These are phyloP conservation scores for Xiphydria camelus DNA, from an alignment of 2,888 invertebrate species.

Conservation along the genomic window DNA sequence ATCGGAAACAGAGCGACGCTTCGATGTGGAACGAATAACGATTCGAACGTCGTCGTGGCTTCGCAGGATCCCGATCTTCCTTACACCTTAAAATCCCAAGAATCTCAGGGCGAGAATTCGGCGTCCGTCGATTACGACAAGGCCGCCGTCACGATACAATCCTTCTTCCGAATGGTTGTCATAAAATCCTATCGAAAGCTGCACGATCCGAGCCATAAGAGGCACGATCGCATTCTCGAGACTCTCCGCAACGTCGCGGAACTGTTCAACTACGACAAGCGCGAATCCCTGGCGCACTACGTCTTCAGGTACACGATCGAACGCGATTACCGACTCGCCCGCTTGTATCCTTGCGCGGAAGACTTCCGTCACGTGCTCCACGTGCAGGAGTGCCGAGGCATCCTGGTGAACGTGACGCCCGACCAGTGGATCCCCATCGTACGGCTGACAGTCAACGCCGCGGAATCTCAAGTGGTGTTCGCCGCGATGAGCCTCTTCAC, in stretches of 20 bases:
- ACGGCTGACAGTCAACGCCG: constrained; percentile 27
- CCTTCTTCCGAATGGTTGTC: constrained; percentile 31
- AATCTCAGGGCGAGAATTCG: background rate
- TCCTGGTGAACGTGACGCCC: constrained; percentile 4
- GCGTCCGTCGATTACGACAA: background rate
- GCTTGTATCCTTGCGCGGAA: constrained; percentile 25
- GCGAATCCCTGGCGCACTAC: constrained; percentile 10
- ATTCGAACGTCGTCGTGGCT: background rate
- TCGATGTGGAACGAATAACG: too few relatives aligned
- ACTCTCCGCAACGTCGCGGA: constrained; percentile 22
- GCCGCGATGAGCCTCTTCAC: constrained; percentile 28
- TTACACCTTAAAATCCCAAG: background rate
- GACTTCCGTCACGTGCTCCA: constrained; percentile 34
- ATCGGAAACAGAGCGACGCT: background rate
- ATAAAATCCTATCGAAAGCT: constrained; percentile 26
- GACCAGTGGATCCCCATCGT: constrained; percentile 35
- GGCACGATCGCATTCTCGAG: constrained; percentile 22
- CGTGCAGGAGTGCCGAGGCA: constrained; percentile 26
- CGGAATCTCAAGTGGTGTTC: constrained; percentile 5
- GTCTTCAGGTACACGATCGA: constrained; percentile 31
- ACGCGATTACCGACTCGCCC: constrained; percentile 3
- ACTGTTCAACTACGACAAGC: constrained; percentile 23
- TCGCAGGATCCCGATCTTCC: background rate
- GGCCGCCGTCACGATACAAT: constrained; percentile 31
- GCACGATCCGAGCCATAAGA: constrained; percentile 24